Conservation (phyloP, 2,888 invertebrate species). For the Drosophila neotestacea region DNA sequence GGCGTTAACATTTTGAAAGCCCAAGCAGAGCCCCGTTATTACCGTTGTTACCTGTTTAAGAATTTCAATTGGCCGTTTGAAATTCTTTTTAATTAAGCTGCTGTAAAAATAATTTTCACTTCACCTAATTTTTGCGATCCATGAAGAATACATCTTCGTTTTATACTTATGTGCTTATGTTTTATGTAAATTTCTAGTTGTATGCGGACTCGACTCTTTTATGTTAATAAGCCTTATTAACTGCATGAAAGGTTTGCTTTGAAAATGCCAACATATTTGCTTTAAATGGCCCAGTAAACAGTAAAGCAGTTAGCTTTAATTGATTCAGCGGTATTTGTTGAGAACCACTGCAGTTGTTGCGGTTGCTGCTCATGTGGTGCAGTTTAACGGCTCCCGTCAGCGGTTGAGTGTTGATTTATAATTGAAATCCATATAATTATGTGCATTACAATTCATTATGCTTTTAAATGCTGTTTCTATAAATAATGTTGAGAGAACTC, state of each 20-base stretch:
- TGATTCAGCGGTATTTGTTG: slow-evolving; percentile 53
- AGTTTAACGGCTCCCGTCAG: slow-evolving; percentile 32
- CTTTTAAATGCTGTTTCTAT: slow-evolving; percentile 33
- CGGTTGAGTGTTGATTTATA: slow-evolving; percentile 36
- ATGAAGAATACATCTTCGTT: slow-evolving; percentile 42
- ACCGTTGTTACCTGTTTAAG: slow-evolving; percentile 47
- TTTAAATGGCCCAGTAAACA: slow-evolving; percentile 75
- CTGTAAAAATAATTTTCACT: slow-evolving; percentile 71
- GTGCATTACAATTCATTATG: slow-evolving; percentile 13
- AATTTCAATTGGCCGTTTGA: slow-evolving; percentile 47
- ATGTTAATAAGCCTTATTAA: slow-evolving; percentile 68
- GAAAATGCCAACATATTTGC: slow-evolving; percentile 49
- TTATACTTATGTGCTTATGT: slow-evolving; percentile 7
- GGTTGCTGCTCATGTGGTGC: slow-evolving; percentile 33
- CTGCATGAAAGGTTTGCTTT: slow-evolving; percentile 71
- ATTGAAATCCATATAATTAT: slow-evolving; percentile 34
- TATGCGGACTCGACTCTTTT: slow-evolving; percentile 27
- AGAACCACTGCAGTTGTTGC: slow-evolving; percentile 5
- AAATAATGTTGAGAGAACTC: slow-evolving; percentile 10
- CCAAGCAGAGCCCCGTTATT: slow-evolving; percentile 57
- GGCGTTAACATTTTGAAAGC: slow-evolving; percentile 51
- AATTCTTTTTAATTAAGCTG: slow-evolving; percentile 66
- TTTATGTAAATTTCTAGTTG: slow-evolving; percentile 51
- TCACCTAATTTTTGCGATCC: slow-evolving; percentile 62
- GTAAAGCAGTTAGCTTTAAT: slow-evolving; percentile 71